Conservation (phyloP, 1,140 invertebrate species). For the Drosophila baimaii region DNA sequence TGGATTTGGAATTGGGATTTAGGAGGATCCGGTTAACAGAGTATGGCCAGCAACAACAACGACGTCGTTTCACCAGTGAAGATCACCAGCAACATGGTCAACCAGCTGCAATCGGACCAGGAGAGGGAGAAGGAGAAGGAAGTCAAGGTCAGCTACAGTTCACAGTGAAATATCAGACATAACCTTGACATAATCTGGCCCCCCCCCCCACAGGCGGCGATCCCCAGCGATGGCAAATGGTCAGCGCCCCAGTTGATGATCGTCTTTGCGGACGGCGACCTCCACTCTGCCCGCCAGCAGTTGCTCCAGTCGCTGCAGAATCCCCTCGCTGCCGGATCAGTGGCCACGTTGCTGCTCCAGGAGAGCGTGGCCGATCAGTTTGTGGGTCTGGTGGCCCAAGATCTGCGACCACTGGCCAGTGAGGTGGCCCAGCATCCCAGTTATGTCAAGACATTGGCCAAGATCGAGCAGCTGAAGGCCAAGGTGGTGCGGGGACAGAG, state of each 20-base stretch:
- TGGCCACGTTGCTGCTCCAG: slow-evolving; percentile 68
- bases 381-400: slow-evolving; percentile 30
- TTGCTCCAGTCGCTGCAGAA: slow-evolving; percentile 60
- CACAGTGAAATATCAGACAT: slow-evolving; percentile 4
- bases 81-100: slow-evolving; percentile 65
- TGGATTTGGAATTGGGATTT: background rate
- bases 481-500: slow-evolving; percentile 45
- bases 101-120: slow-evolving; percentile 35
- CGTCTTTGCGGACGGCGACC: slow-evolving; percentile 63
- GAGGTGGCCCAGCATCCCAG: slow-evolving; percentile 38
- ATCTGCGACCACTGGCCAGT: slow-evolving; percentile 34
- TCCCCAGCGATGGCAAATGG: slow-evolving; percentile 1
- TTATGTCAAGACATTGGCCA: slow-evolving; percentile 36
- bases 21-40: slow-evolving; percentile 6
- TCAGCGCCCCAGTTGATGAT: slow-evolving; percentile 49
- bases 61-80: background rate
- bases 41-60: slow-evolving; percentile 45
- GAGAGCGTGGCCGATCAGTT: slow-evolving; percentile 65
- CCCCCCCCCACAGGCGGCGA: slow-evolving; percentile 23
- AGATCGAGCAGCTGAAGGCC: slow-evolving; percentile 57
- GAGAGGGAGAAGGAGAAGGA: slow-evolving; percentile 1
- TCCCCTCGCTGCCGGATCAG: slow-evolving; percentile 46
- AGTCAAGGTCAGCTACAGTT: slow-evolving; percentile 20
- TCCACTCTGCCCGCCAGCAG: slow-evolving; percentile 65
- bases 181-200: too few species aligned